These are phyloP conservation scores for Australoheros facetus DNA, from an alignment of 2,797 vertebrate genomes.

Conservation along the genomic window DNA sequence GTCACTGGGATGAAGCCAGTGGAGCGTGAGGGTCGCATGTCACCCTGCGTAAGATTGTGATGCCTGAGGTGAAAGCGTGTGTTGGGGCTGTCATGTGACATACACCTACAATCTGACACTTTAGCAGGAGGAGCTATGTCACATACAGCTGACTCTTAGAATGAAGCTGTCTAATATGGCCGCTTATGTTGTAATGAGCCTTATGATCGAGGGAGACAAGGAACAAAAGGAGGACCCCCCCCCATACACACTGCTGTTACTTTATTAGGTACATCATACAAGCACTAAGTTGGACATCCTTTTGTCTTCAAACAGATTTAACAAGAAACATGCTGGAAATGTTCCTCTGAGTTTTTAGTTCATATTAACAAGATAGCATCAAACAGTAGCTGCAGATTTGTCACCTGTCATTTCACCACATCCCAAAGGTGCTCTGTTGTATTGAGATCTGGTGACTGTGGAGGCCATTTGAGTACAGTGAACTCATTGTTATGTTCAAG, in stretches of 20 bases:
- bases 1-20: conserved; percentile 31
- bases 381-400: not conserved
- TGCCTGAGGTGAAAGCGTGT: conserved; percentile 34
- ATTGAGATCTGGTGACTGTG: not conserved
- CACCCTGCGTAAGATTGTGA: conserved; percentile 30
- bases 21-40: conserved; percentile 58
- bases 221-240: not conserved
- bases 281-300: not conserved
- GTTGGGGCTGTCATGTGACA: conserved; percentile 57
- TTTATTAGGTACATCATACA: not conserved
- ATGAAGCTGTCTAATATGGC: conserved; percentile 9
- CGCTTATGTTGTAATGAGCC: conserved; percentile 15
- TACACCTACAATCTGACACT: conserved; percentile 22
- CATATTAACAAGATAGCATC: not conserved
- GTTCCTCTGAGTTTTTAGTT: not conserved
- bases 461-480: not conserved
- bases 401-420: not conserved
- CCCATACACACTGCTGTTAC: not conserved
- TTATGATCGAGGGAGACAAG: not conserved
- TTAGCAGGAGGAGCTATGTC: conserved; percentile 43
- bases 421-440: not conserved
- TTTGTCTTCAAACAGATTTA: not conserved
- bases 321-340: not conserved
- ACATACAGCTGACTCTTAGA: conserved; percentile 54
- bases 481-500: not conserved